phyloP scores from a whole-genome alignment of 1,140 invertebrate genomes.

The Saccostrea cuccullata region DNA sequence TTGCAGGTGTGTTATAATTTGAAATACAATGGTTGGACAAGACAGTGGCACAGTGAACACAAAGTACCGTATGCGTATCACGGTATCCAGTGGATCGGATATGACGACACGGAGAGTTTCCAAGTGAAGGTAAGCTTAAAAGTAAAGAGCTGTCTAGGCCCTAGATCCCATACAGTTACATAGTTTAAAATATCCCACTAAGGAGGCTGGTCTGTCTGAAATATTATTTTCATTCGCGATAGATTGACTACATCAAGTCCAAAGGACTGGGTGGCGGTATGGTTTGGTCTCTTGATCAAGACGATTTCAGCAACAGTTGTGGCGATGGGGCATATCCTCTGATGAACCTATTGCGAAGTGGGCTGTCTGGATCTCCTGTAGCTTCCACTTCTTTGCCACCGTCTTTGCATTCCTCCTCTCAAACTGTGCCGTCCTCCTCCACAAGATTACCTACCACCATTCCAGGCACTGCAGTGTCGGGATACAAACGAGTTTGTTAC shows the following conservation, averaged over 20 bases:
- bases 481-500: conserved; percentile 86
- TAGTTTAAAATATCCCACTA: neutral
- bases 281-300: conserved; percentile 98
- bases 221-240: neutral
- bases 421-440: neutral
- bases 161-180: neutral
- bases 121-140: conserved; percentile 83
- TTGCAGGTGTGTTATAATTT: conserved; percentile 73
- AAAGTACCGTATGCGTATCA: conserved; percentile 88
- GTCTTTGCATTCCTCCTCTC: neutral
- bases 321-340: conserved; percentile 94
- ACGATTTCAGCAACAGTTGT: conserved; percentile 88
- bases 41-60: conserved; percentile 84
- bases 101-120: conserved; percentile 89
- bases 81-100: conserved; percentile 93
- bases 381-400: neutral
- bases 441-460: neutral
- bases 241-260: conserved; percentile 93
- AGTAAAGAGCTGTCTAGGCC: neutral
- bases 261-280: conserved; percentile 95
- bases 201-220: neutral
- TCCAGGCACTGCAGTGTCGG: neutral
- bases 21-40: conserved; percentile 69
- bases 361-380: neutral
- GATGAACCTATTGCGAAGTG: conserved; percentile 79